Conservation (phyloP, 1,140 invertebrate species). For the Calycopis cecrops region DNA sequence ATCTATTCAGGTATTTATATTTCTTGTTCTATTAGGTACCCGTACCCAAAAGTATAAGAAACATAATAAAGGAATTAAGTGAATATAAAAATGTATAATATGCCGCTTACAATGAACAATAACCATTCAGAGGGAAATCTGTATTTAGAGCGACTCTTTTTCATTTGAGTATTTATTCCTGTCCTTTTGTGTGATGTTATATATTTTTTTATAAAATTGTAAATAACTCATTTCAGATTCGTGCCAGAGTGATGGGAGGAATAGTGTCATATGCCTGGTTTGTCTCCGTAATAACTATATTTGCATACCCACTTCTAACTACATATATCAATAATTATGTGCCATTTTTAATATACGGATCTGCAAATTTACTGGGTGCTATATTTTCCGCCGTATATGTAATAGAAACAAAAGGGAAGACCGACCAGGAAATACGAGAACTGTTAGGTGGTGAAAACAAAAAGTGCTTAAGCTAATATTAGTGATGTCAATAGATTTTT, state of each 20-base stretch:
- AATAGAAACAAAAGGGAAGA: constrained; percentile 36
- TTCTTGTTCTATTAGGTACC: too few species aligned
- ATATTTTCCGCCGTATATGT: constrained; percentile 22
- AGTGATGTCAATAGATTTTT: too few species aligned
- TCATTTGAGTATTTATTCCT: neutral
- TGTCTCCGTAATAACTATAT: constrained; percentile 30
- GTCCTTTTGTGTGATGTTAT: neutral
- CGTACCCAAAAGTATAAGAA: too few species aligned
- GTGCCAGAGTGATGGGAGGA: constrained; percentile 35
- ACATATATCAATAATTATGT: constrained; percentile 23
- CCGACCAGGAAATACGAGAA: constrained; percentile 24
- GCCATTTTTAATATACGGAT: constrained; percentile 29
- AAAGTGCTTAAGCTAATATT: too few species aligned
- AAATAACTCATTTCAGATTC: constrained; percentile 32
- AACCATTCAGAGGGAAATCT: too few species aligned
- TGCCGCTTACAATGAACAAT: too few species aligned
- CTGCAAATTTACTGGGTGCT: constrained; percentile 29
- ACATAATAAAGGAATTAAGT: too few species aligned
- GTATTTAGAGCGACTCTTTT: neutral
- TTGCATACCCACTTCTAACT: constrained; percentile 25
- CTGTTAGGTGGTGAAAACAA: too few species aligned
- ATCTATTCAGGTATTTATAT: neutral
- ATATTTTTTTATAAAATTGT: neutral
- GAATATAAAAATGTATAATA: too few species aligned
- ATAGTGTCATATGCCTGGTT: constrained; percentile 35